Evolutionary conservation across 2,888 invertebrate genomes (phyloP).

Genomic region (Drymonia ruficornis): DNA sequence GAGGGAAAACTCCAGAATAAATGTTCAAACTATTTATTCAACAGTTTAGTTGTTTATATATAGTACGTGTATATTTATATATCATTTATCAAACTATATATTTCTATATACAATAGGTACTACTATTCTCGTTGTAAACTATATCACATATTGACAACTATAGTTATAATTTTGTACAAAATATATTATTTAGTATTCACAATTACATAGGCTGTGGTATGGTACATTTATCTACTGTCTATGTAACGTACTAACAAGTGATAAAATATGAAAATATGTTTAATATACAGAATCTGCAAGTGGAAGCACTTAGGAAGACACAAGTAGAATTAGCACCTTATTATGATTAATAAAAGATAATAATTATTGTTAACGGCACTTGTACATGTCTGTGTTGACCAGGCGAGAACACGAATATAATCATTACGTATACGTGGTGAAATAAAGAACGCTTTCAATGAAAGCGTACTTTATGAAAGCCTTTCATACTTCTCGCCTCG

Average conservation of each 20-base stretch:
- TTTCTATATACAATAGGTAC: conserved; percentile 73
- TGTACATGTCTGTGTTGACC: background rate
- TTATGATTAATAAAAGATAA: conserved; percentile 5
- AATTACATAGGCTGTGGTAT: conserved; percentile 27
- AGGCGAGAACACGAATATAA: no score
- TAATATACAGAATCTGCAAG: conserved; percentile 24
- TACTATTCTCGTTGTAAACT: conserved; percentile 71
- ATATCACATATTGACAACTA: conserved; percentile 77
- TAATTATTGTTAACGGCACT: background rate
- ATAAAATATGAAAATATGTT: conserved; percentile 9
- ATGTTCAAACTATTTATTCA: conserved; percentile 66
- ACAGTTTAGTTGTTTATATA: conserved; percentile 61
- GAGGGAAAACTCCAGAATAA: conserved; percentile 16
- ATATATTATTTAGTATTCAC: conserved; percentile 54
- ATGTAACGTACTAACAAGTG: conserved; percentile 13
- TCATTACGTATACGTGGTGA: no score
- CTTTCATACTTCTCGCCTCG: no score
- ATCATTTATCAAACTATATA: conserved; percentile 46
- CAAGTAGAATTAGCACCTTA: conserved; percentile 24
- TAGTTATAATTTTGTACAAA: conserved; percentile 53
- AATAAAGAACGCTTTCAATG: no score
- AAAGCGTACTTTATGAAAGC: no score
- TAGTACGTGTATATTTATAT: conserved; percentile 55
- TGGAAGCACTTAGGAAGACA: conserved; percentile 51
- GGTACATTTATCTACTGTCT: no score